Base-by-base conservation (phyloP, 53 echinoderm and acorn worm species). In the Paracentrotus lividus region DNA sequence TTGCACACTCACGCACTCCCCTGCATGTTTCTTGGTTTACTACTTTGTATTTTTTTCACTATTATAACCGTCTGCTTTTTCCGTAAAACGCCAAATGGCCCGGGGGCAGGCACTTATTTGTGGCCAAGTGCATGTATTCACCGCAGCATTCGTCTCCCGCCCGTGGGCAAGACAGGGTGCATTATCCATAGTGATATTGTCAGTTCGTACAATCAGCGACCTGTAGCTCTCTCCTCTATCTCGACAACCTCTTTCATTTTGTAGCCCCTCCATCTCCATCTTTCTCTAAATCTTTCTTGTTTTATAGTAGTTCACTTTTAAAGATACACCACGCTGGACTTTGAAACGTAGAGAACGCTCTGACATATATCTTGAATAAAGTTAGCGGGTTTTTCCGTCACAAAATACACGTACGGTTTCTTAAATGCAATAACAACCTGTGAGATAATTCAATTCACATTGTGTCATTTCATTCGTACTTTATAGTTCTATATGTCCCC, bases 51-150 rank as follows among this genome's bases (percentile, higher is more conserved):
- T 1, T 47, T 44, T 77, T 77, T 45, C 10, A 23, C 24, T 47
- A n/a, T n/a, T 21, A 21, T 5, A 20, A n/a, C 27, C 47, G 45
- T 6, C 47, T 81, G 81, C 47, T 47, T 81, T 47, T 47, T 81
- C 45, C 81, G 81, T 81, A 81, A 81, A 81, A 81, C 81, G 47
- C 81, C 49, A 81, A 81, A 81, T 81, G 49, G 5, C 81, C 81
- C 81, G 8, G 4, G 81, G 77, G 40, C 81, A 81, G n/a, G 47
- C 81, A 81, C 81, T 81, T 81, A 81, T 43, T 44, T 47, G 44
- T 49, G 81, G 81, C 81, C 81, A 27, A 81, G 81, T 81, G 33
- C 81, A 47, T 81, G 81, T 47, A 81, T 81, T 81, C 81, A 45
- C 81, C 81, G 81, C 81, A 47, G 44, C 24, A 27, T 45, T 45